Evolutionary conservation across 2,113 vertebrate genomes (phyloP).

Genomic region (Monopterus albus): DNA sequence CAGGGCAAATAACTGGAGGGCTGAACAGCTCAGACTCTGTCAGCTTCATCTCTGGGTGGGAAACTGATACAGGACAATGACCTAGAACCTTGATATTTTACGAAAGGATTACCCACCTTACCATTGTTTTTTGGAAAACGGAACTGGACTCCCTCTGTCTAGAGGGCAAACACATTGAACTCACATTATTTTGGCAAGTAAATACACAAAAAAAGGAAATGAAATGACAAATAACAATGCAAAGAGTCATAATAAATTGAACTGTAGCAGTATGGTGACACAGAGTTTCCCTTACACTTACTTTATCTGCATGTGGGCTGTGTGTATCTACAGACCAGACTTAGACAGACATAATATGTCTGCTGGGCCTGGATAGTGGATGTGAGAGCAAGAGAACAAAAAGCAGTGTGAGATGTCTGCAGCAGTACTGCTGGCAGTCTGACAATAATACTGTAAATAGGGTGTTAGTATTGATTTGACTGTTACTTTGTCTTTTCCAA

Average conservation of each 20-base stretch:
- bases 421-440: constrained; percentile 9
- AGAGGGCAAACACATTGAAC: constrained; percentile 25
- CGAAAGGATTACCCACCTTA: neutral
- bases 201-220: neutral
- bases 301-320: neutral
- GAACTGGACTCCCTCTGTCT: constrained; percentile 19
- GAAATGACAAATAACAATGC: constrained; percentile 21
- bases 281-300: constrained; percentile 13
- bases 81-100: constrained; percentile 20
- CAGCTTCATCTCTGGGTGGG: constrained; percentile 15
- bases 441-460: neutral
- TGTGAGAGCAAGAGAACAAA: constrained; percentile 18
- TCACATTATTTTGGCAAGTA: neutral
- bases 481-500: neutral
- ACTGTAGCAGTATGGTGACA: no score
- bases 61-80: constrained; percentile 35
- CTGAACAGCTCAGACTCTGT: constrained; percentile 38
- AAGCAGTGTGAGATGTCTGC: constrained; percentile 22
- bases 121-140: constrained; percentile 9
- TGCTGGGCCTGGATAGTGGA: constrained; percentile 34
- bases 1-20: constrained; percentile 24
- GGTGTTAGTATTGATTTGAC: constrained; percentile 8
- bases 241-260: neutral
- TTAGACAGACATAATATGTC: constrained; percentile 1
- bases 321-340: constrained; percentile 19